These are phyloP conservation scores for Cephalopholis sonnerati DNA, from an alignment of 2,113 vertebrate genomes.

Conservation along the genomic window DNA sequence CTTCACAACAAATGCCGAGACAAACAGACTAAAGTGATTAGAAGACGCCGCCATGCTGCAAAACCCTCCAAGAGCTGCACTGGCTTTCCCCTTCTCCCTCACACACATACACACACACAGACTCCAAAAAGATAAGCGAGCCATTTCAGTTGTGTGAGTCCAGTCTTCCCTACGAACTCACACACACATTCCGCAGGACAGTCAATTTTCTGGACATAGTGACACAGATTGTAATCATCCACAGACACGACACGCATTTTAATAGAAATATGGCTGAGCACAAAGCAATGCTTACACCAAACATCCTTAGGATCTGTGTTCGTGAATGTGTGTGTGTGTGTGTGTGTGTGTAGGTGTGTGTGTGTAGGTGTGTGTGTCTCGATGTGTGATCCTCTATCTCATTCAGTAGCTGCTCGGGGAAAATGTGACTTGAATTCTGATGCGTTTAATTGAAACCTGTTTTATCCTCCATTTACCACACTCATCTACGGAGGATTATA, in stretches of 20 bases:
- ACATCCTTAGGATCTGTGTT: conserved; percentile 1
- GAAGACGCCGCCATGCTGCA: background rate
- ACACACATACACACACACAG: background rate
- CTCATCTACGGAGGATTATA: conserved; percentile 58
- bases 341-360: conserved; percentile 13
- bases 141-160: background rate
- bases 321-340: conserved; percentile 9
- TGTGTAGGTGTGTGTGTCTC: background rate
- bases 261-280: conserved; percentile 42
- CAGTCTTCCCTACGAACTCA: conserved; percentile 1
- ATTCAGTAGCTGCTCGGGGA: conserved; percentile 30
- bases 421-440: conserved; percentile 68
- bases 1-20: conserved; percentile 1
- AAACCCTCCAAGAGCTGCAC: background rate
- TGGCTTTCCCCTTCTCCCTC: background rate
- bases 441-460: conserved; percentile 67
- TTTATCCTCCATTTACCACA: conserved; percentile 64
- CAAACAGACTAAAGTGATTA: conserved; percentile 6
- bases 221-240: conserved; percentile 52
- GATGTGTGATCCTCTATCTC: conserved; percentile 18
- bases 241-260: conserved; percentile 40
- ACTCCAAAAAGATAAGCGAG: background rate
- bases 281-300: conserved; percentile 25
- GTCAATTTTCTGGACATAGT: conserved; percentile 28
- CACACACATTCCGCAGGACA: conserved; percentile 21